phyloP scores from a whole-genome alignment of 2,797 vertebrate genomes.

The Melanotaenia boesemani region DNA sequence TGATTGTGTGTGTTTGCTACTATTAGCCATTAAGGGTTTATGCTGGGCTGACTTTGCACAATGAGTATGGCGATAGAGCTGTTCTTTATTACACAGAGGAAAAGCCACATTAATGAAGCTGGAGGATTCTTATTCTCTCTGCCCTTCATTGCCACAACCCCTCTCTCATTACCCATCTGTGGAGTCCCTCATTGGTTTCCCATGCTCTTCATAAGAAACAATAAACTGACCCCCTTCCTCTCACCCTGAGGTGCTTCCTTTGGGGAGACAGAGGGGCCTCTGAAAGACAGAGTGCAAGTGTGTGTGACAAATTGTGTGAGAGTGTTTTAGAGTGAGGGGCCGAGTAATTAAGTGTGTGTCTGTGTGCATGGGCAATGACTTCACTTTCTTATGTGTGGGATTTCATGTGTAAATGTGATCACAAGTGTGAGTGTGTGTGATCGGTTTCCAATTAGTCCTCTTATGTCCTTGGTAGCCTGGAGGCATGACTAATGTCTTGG shows the following conservation, averaged over 20 bases:
- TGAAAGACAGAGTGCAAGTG: slow-evolving; percentile 67
- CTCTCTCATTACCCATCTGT: slow-evolving; percentile 69
- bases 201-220: slow-evolving; percentile 77
- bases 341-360: slow-evolving; percentile 71
- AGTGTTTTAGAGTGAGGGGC: slow-evolving; percentile 62
- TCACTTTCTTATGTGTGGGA: slow-evolving; percentile 38
- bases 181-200: slow-evolving; percentile 70
- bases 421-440: slow-evolving; percentile 75
- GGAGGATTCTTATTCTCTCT: slow-evolving; percentile 58
- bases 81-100: slow-evolving; percentile 48
- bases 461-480: slow-evolving; percentile 66
- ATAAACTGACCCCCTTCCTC: slow-evolving; percentile 75
- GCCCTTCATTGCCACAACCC: slow-evolving; percentile 46
- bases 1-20: slow-evolving; percentile 39
- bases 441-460: slow-evolving; percentile 79
- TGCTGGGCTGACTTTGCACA: slow-evolving; percentile 68
- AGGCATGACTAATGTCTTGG: slow-evolving; percentile 76
- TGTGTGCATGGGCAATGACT: slow-evolving; percentile 48
- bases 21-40: slow-evolving; percentile 68
- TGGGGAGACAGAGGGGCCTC: slow-evolving; percentile 58
- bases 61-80: slow-evolving; percentile 47
- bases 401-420: slow-evolving; percentile 69
- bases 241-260: slow-evolving; percentile 74
- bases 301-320: slow-evolving; percentile 59
- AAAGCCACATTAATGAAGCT: slow-evolving; percentile 67